These are phyloP conservation scores for Rhea pennata DNA, from an alignment of 2,113 vertebrate species.

Conservation along the genomic window DNA sequence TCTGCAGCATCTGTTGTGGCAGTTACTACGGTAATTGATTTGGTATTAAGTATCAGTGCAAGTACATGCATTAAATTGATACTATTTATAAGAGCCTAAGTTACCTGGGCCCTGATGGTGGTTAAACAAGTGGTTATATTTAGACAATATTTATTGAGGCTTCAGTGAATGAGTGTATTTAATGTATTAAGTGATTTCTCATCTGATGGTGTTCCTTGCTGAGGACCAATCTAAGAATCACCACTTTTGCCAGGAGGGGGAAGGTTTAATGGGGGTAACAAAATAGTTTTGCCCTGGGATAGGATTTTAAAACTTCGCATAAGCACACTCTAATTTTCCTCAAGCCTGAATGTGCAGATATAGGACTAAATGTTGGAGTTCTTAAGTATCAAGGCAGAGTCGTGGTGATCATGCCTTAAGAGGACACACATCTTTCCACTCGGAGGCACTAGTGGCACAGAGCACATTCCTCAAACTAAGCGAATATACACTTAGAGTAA, in stretches of 20 bases:
- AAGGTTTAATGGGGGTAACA: background rate
- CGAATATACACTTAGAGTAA: background rate
- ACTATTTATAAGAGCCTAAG: background rate
- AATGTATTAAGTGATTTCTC: background rate
- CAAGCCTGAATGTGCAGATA: background rate
- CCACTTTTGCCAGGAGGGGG: too few species aligned
- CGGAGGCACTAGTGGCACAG: background rate
- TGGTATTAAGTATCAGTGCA: background rate
- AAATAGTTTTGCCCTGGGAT: background rate
- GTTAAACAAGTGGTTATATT: background rate
- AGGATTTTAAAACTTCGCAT: background rate
- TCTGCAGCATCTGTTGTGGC: fast-evolving
- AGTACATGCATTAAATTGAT: background rate
- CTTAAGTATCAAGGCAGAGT: fast-evolving
- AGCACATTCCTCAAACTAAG: background rate
- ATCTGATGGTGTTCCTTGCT: background rate
- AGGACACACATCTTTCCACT: background rate
- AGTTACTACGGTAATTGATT: background rate
- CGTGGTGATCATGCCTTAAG: background rate
- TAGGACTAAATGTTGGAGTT: background rate
- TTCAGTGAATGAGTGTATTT: background rate
- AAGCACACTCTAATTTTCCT: background rate
- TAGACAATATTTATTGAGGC: background rate
- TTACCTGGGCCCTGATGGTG: background rate
- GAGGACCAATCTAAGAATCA: background rate